These are phyloP conservation scores for Kryptolebias marmoratus DNA, from an alignment of 2,113 vertebrate species.

Conservation along the genomic window DNA sequence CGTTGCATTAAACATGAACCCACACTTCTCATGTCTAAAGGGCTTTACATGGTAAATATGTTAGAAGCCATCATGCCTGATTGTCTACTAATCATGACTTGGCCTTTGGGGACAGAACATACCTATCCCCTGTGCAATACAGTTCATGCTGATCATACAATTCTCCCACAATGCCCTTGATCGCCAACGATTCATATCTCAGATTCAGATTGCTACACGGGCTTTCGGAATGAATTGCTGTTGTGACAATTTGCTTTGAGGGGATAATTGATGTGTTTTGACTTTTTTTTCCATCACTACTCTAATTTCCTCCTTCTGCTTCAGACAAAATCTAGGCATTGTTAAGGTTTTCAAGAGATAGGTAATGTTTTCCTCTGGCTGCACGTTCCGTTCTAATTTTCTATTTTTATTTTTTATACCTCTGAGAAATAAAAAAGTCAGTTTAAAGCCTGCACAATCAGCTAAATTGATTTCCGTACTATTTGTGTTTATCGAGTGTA, in stretches of 20 bases:
- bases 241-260: conserved; percentile 22
- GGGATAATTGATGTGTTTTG: conserved; percentile 44
- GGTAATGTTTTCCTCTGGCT: neutral
- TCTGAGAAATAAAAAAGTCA: too few species aligned
- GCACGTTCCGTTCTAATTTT: neutral
- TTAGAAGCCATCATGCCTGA: conserved; percentile 62
- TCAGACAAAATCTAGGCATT: neutral
- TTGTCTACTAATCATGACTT: conserved; percentile 67
- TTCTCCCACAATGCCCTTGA: conserved; percentile 58
- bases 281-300: conserved; percentile 5
- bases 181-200: conserved; percentile 47
- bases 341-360: neutral
- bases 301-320: conserved; percentile 11
- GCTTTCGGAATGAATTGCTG: conserved; percentile 18
- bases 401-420: neutral
- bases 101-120: conserved; percentile 47
- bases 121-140: conserved; percentile 14
- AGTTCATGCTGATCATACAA: conserved; percentile 62
- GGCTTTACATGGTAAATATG: conserved; percentile 57
- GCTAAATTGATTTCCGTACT: too few species aligned
- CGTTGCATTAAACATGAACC: conserved; percentile 19
- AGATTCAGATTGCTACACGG: conserved; percentile 26
- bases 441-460: too few species aligned
- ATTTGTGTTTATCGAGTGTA: too few species aligned
- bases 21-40: conserved; percentile 34